phyloP scores from a whole-genome alignment of 1,140 invertebrate species.

The Psix sp. region DNA sequence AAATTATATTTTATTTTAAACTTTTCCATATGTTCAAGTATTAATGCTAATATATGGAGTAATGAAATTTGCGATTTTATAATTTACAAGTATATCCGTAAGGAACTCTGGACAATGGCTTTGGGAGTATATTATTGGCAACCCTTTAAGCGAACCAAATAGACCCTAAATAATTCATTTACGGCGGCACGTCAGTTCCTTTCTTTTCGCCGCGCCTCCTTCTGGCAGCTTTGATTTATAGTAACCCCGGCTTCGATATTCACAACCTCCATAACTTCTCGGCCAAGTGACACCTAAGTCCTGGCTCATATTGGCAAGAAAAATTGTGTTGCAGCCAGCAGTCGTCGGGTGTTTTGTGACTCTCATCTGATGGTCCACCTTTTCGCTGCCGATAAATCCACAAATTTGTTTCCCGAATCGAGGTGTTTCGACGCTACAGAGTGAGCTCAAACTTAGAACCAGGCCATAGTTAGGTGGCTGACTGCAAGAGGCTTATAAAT shows the following conservation, averaged over 20 bases:
- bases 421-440: conserved; percentile 38
- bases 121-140: conserved; percentile 7
- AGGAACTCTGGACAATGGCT: too few relatives aligned
- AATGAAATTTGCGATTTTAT: too few relatives aligned
- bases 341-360: conserved; percentile 19
- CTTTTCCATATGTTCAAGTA: too few relatives aligned
- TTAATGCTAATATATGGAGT: too few relatives aligned
- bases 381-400: conserved; percentile 41
- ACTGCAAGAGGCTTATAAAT: conserved; percentile 63
- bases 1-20: too few relatives aligned
- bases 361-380: conserved; percentile 29
- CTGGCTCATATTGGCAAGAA: conserved; percentile 39
- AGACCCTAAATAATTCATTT: conserved; percentile 52
- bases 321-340: conserved; percentile 30
- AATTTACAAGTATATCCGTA: too few relatives aligned
- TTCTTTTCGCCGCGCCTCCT: conserved; percentile 29
- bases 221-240: conserved; percentile 41
- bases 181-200: conserved; percentile 28
- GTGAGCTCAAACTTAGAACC: conserved; percentile 39
- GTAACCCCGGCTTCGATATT: conserved; percentile 47
- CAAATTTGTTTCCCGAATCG: conserved; percentile 59
- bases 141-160: conserved; percentile 8
- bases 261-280: conserved; percentile 35
- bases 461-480: conserved; percentile 50
- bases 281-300: conserved; percentile 34